These are phyloP conservation scores for Agapornis roseicollis DNA, from an alignment of 2,113 vertebrate genomes.

Conservation along the genomic window DNA sequence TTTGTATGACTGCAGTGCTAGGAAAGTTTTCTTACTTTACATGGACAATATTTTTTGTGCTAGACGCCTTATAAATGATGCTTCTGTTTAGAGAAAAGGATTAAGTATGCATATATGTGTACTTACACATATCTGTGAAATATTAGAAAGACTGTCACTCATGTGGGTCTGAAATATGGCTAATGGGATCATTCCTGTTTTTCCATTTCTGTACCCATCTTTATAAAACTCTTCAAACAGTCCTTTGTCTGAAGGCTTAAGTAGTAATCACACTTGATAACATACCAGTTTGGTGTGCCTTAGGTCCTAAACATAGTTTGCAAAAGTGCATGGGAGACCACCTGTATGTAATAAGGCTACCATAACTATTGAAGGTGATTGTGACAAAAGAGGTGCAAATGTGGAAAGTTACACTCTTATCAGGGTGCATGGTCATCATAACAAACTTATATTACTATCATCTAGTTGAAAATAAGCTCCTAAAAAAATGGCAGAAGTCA, in stretches of 20 bases:
- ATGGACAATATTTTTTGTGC: neutral
- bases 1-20: neutral
- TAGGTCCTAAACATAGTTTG: neutral
- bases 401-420: neutral
- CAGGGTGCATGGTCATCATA: neutral
- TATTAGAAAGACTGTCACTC: neutral
- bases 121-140: neutral
- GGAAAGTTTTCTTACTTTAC: neutral
- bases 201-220: neutral
- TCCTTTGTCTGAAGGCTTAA: neutral
- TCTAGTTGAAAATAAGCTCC: neutral
- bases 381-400: neutral
- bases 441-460: neutral
- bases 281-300: neutral
- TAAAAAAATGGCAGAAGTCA: neutral
- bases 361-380: neutral
- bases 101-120: fast-evolving
- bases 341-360: neutral
- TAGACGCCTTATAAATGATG: neutral
- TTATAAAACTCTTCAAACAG: neutral
- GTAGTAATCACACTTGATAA: neutral
- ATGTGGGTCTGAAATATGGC: neutral
- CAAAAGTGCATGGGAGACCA: neutral
- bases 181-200: neutral
- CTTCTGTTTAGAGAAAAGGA: neutral